Conservation (phyloP, 2,888 invertebrate species). For the Ornithoptera priamus region DNA sequence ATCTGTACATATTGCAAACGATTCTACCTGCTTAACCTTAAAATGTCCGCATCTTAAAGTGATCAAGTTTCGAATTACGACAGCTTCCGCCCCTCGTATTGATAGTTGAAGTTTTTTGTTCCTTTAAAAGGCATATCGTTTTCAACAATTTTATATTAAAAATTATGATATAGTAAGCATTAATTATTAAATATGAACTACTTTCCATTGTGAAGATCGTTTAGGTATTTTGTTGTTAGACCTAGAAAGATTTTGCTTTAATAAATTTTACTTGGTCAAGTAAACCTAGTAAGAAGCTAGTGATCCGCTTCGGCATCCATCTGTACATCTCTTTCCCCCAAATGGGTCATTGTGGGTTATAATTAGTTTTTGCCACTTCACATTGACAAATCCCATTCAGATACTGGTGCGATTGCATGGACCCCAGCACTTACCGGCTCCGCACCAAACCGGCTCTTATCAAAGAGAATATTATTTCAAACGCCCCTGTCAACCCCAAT, state of each 20-base stretch:
- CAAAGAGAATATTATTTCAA: slow-evolving; percentile 81
- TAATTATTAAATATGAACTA: not conserved
- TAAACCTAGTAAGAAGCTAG: not conserved
- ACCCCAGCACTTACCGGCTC: slow-evolving; percentile 64
- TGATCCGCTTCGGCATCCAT: slow-evolving; percentile 43
- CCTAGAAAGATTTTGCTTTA: not conserved
- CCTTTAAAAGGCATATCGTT: not conserved
- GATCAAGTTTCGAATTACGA: not conserved
- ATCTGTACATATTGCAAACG: not conserved
- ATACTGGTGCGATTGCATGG: slow-evolving; percentile 54
- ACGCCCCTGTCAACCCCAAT: slow-evolving; percentile 78
- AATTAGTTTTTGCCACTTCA: slow-evolving; percentile 81
- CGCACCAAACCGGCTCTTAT: slow-evolving; percentile 71
- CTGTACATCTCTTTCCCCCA: slow-evolving; percentile 51
- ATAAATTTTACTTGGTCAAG: not conserved
- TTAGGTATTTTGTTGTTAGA: no score
- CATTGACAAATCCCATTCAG: slow-evolving; percentile 74
- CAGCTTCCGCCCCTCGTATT: not conserved
- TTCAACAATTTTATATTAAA: not conserved
- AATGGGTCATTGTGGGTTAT: slow-evolving; percentile 67
- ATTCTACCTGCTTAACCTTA: slow-evolving; percentile 10
- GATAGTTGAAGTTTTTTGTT: not conserved
- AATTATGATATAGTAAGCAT: not conserved
- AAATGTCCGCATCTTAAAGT: slow-evolving; percentile 3
- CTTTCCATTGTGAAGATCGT: no score